Base-by-base conservation (phyloP, 2,113 vertebrate genomes). In the Leiothrix lutea region DNA sequence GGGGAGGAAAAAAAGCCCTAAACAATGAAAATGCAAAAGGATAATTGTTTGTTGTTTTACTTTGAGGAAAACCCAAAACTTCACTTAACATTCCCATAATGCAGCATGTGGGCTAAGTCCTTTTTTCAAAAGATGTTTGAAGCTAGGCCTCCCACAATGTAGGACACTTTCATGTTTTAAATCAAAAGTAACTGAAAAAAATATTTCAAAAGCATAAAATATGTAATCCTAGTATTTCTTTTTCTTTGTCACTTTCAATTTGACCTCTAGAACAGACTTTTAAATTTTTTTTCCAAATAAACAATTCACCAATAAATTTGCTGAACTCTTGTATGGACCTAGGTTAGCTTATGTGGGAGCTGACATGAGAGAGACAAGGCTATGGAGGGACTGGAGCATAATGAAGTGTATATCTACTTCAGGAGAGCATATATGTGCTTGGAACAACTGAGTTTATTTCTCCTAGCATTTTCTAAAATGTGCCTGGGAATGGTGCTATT, bases 41-140 rank as follows among this genome's bases (percentile, higher is more conserved):
- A 66, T 26, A 62, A 58, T 51, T 91, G 60, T 88, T 80, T 94
- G 72, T 83, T 93, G 67, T 79, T 87, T 84, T 67, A 61, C 65
- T 97, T 75, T 80, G 81, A 94, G 71, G 57, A 93, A 94, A 91
- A 67, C 69, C 25, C 74, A 51, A 64, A 87, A 51, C 66, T 70
- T 80, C 69, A 70, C 26, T 87, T 86, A 72, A 62, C 15, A 16
- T 45, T 71, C 81, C 62, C 70, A n/a, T 67, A 51, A 84, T 56
- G 70, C 22, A 57, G 72, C 72, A 91, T 89, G 70, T 85, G 85
- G 70, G 66, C 74, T 85, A 71, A 64, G 75, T 60, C 11, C 20
- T 67, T 71, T 92, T 89, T 91, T 81, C 60, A 70, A 86, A 94
- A 47, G 29, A 24, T 33, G 19, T 71, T 92, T 89, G 65, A 92